Conservation (phyloP, 2,888 invertebrate species). For the Clostera curtula region DNA sequence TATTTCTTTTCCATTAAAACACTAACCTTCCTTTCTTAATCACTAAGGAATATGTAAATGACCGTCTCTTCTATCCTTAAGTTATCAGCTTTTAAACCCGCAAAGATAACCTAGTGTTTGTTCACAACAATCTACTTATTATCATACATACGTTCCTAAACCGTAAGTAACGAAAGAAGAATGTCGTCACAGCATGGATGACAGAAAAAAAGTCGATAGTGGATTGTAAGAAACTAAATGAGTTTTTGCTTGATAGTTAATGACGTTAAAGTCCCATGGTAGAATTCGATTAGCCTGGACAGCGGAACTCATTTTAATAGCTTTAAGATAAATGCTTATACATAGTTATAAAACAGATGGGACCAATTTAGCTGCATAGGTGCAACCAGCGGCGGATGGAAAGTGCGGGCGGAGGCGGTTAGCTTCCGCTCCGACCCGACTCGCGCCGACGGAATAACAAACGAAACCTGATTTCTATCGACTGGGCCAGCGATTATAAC, state of each 20-base stretch:
- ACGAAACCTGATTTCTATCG: slow-evolving; percentile 73
- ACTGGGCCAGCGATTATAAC: slow-evolving; percentile 53
- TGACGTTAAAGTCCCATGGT: not conserved
- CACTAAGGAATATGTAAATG: no score
- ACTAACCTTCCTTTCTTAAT: no score
- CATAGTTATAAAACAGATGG: slow-evolving; percentile 35
- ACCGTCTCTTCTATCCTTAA: no score
- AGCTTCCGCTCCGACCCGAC: slow-evolving; percentile 55
- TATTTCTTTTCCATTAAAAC: no score
- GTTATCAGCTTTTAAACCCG: slow-evolving; percentile 45
- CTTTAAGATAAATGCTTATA: slow-evolving; percentile 11
- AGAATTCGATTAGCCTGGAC: not conserved
- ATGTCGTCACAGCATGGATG: no score
- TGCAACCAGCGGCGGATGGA: slow-evolving; percentile 63
- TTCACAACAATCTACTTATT: slow-evolving; percentile 48
- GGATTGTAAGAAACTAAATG: no score
- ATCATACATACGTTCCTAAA: no score
- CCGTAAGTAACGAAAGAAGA: no score
- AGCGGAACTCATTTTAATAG: slow-evolving; percentile 8
- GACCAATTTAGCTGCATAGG: slow-evolving; percentile 48
- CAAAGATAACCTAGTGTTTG: slow-evolving; percentile 41
- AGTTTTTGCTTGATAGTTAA: no score
- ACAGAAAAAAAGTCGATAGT: no score
- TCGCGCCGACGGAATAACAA: slow-evolving; percentile 68
- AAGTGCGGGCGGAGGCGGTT: slow-evolving; percentile 58